These are phyloP conservation scores for Rugalucina vietnamica DNA, from an alignment of 2,888 invertebrate genomes.

Conservation along the genomic window DNA sequence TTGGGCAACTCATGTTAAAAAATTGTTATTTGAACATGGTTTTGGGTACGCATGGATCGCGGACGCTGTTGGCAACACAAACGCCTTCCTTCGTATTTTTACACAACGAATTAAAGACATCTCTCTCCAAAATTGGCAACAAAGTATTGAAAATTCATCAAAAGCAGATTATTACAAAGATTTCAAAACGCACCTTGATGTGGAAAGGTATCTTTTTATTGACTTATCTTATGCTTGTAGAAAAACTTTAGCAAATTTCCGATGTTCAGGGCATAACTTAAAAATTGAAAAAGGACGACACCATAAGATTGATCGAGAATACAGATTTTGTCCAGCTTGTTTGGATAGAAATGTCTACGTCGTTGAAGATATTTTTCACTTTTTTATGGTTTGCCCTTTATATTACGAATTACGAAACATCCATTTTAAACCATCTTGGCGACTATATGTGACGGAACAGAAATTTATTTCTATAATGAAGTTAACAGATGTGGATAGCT, in stretches of 20 bases:
- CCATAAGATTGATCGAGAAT: constrained; percentile 23
- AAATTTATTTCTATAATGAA: not conserved
- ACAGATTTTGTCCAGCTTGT: constrained; percentile 29
- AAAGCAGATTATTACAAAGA: constrained; percentile 14
- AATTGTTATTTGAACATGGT: constrained; percentile 8
- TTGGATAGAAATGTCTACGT: constrained; percentile 11
- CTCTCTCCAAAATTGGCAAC: not conserved
- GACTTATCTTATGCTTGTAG: constrained; percentile 1
- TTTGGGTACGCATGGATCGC: constrained; percentile 39
- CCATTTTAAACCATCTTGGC: constrained; percentile 25
- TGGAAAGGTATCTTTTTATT: constrained; percentile 20
- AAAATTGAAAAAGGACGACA: constrained; percentile 43
- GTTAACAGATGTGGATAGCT: not conserved
- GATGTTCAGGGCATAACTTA: constrained; percentile 27
- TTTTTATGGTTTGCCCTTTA: constrained; percentile 28
- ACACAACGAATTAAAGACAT: constrained; percentile 27
- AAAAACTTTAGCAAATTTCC: constrained; percentile 22
- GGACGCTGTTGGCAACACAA: constrained; percentile 14
- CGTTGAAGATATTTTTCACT: constrained; percentile 33
- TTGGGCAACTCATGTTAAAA: constrained; percentile 2
- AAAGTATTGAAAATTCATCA: constrained; percentile 4
- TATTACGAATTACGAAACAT: constrained; percentile 5
- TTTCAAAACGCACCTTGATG: constrained; percentile 11
- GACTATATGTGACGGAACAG: not conserved
- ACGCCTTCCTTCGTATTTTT: constrained; percentile 14